phyloP scores from a whole-genome alignment of 2,113 vertebrate species.

The Equus quagga region DNA sequence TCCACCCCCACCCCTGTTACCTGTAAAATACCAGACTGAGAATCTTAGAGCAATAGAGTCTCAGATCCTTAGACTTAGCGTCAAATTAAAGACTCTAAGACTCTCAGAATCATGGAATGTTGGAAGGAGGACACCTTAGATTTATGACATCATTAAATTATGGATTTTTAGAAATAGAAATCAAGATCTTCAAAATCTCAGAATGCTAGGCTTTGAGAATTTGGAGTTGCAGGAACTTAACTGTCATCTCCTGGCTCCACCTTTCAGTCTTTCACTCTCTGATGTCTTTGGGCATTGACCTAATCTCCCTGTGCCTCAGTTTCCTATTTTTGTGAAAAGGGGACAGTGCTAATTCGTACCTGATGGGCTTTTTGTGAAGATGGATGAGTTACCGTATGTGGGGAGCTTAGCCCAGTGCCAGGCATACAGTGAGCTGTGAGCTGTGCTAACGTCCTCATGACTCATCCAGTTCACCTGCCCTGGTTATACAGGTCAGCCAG shows the following conservation, averaged over 20 bases:
- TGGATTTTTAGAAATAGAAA: slow-evolving; percentile 41
- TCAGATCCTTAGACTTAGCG: slow-evolving; percentile 49
- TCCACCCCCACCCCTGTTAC: not conserved
- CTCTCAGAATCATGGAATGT: not conserved
- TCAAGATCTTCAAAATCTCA: not conserved
- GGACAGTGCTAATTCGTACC: not conserved
- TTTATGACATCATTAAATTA: slow-evolving; percentile 33
- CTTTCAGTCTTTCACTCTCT: not conserved
- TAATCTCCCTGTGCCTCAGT: not conserved
- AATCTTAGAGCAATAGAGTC: slow-evolving; percentile 49
- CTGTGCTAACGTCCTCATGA: not conserved
- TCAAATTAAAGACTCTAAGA: slow-evolving; percentile 23
- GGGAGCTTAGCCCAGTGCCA: not conserved
- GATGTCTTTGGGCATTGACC: not conserved
- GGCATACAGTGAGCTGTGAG: not conserved
- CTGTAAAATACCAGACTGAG: slow-evolving; percentile 73
- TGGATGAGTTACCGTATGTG: rapidly evolving
- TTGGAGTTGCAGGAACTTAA: not conserved
- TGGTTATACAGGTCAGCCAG: not conserved
- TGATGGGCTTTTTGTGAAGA: not conserved
- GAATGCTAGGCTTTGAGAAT: not conserved
- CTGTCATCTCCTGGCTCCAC: not conserved
- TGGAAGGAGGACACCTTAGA: slow-evolving; percentile 21
- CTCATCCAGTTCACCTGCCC: not conserved
- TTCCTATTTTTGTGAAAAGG: not conserved